Evolutionary conservation across 2,888 invertebrate species (phyloP), one percentile per base, ranked within the genome.

Genomic region (Orchesella flavescens): DNA sequence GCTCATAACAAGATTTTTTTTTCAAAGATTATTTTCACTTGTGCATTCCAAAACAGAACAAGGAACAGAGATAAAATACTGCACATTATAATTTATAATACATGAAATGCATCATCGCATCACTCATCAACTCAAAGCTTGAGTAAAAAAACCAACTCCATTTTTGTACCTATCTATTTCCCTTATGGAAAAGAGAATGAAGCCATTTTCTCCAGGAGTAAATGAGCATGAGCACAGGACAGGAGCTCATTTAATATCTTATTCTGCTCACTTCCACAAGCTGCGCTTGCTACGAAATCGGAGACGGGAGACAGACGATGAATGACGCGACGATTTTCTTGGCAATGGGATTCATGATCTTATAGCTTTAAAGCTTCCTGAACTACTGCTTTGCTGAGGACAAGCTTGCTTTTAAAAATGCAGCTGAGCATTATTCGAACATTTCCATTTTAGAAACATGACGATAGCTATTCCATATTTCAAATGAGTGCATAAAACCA

Each of bases 301-400:
- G 53, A 13, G 53, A 53, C 53, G 57, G 21, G 10, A 61, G 44
- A 10, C n/a, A 17, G 68, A 68, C 68, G 77, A 77, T 69, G 77
- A 69, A 71, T 78, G 78, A 78, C 69, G 71, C 78, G 34, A 23
- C 71, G 12, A 57, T 71, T 71, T 71, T 49, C 49, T 68, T 46
- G n/a, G 68, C 68, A 46, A n/a, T 68, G 46, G 17, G 59, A 21
- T 12, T 10, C n/a, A 5, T 59, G 59, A 17, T 1, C 2, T 2
- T n/a, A 1, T 24, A 3, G 19, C 63, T 63, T 1, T 34, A 34
- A 34, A 34, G 63, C 63, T 23, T 63, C 63, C 63, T 63, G 24
- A 63, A 63, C 49, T 49, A 49, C 10, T 49, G 12, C 49, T 7
- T 49, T n/a, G 49, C 12, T 49, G 49, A 49, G n/a, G 49, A 49